Evolutionary conservation across 2,888 invertebrate species (phyloP).

Genomic region (Trilocha varians): DNA sequence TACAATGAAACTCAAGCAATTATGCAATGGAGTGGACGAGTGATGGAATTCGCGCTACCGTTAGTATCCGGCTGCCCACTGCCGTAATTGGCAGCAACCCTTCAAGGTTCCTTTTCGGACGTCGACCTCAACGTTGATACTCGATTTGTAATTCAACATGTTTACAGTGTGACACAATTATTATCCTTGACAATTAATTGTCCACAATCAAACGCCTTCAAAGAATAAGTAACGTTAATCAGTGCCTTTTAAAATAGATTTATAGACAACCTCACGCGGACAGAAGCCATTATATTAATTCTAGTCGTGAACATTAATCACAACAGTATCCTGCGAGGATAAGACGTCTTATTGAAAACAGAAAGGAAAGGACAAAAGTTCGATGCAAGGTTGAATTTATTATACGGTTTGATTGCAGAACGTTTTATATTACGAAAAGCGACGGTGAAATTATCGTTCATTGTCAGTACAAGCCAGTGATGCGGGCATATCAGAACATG

Average conservation of each 20-base stretch:
- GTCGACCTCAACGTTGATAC: no score
- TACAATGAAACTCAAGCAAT: constrained; percentile 34
- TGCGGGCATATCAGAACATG: constrained; percentile 20
- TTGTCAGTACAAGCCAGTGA: constrained; percentile 5
- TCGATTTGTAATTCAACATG: no score
- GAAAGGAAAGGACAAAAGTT: not conserved
- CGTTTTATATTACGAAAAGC: no score
- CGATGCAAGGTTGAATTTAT: not conserved
- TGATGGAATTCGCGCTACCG: constrained; percentile 60
- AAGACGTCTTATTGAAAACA: not conserved
- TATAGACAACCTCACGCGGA: not conserved
- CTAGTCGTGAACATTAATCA: not conserved
- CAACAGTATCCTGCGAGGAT: constrained; percentile 1
- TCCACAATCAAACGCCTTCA: not conserved
- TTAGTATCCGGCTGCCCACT: constrained; percentile 53
- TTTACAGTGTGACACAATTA: not conserved
- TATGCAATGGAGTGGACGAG: constrained; percentile 39
- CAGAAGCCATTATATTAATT: not conserved
- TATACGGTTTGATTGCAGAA: no score
- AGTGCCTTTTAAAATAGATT: not conserved
- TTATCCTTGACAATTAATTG: not conserved
- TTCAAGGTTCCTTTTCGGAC: not conserved
- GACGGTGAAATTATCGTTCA: not conserved
- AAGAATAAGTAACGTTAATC: not conserved
- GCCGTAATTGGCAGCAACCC: constrained; percentile 49